Conservation (phyloP, 2,797 vertebrate species). For the Acrossocheilus fasciatus region DNA sequence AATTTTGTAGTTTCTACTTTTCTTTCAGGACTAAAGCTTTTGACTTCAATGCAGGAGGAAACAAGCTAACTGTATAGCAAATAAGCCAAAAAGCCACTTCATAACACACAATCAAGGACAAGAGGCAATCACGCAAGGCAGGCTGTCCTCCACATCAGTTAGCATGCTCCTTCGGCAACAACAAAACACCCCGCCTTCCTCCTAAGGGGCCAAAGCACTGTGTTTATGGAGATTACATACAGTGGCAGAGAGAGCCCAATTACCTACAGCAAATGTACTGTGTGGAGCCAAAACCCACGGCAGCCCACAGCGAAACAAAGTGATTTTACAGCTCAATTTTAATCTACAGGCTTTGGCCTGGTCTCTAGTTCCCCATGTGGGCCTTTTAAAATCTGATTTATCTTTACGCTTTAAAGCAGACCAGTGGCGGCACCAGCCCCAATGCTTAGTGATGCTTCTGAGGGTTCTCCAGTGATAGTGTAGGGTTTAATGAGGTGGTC, state of each 20-base stretch:
- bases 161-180: conserved; percentile 62
- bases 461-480: conserved; percentile 57
- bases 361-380: conserved; percentile 66
- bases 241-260: conserved; percentile 68
- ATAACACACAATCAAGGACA: conserved; percentile 49
- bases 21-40: neutral
- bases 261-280: conserved; percentile 73
- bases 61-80: conserved; percentile 43
- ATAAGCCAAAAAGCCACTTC: conserved; percentile 51
- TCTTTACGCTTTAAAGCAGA: conserved; percentile 71
- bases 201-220: conserved; percentile 50
- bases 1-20: conserved; percentile 5
- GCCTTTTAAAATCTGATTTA: conserved; percentile 79
- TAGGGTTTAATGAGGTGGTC: conserved; percentile 64
- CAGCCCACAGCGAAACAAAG: conserved; percentile 74
- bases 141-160: conserved; percentile 65
- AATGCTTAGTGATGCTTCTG: conserved; percentile 63
- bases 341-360: conserved; percentile 73
- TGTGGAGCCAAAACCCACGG: conserved; percentile 60
- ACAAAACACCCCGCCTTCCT: conserved; percentile 39
- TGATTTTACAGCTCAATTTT: conserved; percentile 76
- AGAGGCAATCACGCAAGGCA: conserved; percentile 32
- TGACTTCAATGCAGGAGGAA: conserved; percentile 13
- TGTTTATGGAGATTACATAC: conserved; percentile 68
- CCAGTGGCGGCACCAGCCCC: conserved; percentile 62